These are phyloP conservation scores for Fissipunctia ypsillon DNA, from an alignment of 2,888 invertebrate genomes.

Conservation along the genomic window DNA sequence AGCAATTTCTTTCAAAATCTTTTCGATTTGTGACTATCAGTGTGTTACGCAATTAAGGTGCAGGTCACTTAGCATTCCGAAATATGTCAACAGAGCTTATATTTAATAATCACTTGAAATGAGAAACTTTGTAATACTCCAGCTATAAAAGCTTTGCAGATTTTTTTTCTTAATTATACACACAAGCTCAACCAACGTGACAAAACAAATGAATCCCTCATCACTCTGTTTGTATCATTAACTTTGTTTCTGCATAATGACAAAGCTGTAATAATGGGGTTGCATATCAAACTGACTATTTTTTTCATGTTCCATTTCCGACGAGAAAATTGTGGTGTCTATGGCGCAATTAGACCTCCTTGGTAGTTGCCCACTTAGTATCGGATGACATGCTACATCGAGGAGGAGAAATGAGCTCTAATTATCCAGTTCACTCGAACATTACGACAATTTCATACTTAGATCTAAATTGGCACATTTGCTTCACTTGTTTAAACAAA, in stretches of 20 bases:
- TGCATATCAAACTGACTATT: constrained; percentile 62
- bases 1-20: no score
- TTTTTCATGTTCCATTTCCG: constrained; percentile 76
- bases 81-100: no score
- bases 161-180: constrained; percentile 15
- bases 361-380: constrained; percentile 66
- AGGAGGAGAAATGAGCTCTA: constrained; percentile 61
- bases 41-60: no score
- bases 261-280: constrained; percentile 61
- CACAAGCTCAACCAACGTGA: constrained; percentile 29
- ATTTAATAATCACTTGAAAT: no score
- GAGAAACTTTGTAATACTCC: no score
- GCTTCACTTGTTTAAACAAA: constrained; percentile 26
- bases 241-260: constrained; percentile 64
- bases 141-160: neutral
- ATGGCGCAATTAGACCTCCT: constrained; percentile 75
- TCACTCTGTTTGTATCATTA: constrained; percentile 57
- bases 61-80: no score
- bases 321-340: constrained; percentile 73
- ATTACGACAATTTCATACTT: constrained; percentile 44
- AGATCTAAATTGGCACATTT: constrained; percentile 26
- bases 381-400: constrained; percentile 70
- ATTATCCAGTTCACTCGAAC: constrained; percentile 59
- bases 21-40: no score
- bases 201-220: constrained; percentile 61